These are phyloP conservation scores for Rotaria magnacalcarata DNA, from an alignment of 2,888 invertebrate genomes.

Conservation along the genomic window DNA sequence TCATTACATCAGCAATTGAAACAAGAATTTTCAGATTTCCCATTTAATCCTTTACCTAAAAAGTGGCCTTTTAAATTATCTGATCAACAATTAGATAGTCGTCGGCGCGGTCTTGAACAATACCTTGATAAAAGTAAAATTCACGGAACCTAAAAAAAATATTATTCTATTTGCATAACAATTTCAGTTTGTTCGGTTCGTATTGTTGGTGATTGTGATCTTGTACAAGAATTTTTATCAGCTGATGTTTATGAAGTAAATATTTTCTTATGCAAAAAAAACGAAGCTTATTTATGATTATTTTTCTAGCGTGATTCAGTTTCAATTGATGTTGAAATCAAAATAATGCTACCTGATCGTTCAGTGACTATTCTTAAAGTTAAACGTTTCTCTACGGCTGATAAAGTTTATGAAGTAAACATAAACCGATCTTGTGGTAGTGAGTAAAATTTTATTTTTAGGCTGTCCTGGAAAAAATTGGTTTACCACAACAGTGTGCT, in stretches of 20 bases:
- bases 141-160: background rate
- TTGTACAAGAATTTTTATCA: slow-evolving; percentile 89
- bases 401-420: slow-evolving; percentile 72
- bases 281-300: slow-evolving; percentile 40
- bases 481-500: slow-evolving; percentile 73
- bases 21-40: slow-evolving; percentile 88
- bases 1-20: slow-evolving; percentile 79
- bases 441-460: slow-evolving; percentile 55
- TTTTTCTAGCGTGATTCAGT: slow-evolving; percentile 51
- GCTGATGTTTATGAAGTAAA: slow-evolving; percentile 26
- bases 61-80: slow-evolving; percentile 92
- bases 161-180: too few species aligned
- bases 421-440: too few species aligned
- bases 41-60: slow-evolving; percentile 92
- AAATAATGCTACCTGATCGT: slow-evolving; percentile 80
- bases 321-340: slow-evolving; percentile 65
- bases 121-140: slow-evolving; percentile 78
- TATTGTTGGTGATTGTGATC: slow-evolving; percentile 92
- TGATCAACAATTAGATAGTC: slow-evolving; percentile 90
- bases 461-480: slow-evolving; percentile 77
- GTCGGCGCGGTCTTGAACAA: slow-evolving; percentile 87
- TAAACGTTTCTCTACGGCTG: slow-evolving; percentile 79
- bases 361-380: slow-evolving; percentile 82
- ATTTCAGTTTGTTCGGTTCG: slow-evolving; percentile 82
- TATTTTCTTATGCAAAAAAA: background rate